Percentiles rank a stretch among this genome's conserved stretches.
These are phyloP conservation scores for Seriola quinqueradiata DNA, from an alignment of 2,113 vertebrate genomes.

Conservation along the genomic window DNA sequence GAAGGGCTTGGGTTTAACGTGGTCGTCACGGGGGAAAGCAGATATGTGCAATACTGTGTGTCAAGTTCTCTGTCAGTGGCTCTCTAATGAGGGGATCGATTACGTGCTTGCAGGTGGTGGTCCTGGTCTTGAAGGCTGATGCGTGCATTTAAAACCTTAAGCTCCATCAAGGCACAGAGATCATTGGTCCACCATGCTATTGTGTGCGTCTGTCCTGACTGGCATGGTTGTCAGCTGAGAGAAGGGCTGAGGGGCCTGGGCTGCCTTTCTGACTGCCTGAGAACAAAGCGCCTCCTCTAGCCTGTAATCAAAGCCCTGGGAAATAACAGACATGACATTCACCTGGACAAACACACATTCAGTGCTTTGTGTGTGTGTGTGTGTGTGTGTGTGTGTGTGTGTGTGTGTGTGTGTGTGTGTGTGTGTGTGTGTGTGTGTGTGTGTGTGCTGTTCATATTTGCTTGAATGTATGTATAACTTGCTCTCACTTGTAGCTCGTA, in stretches of 20 bases:
- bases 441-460: slow-evolving; percentile 1
- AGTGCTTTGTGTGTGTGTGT: slow-evolving; percentile 26
- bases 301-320: slow-evolving; percentile 85
- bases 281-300: slow-evolving; percentile 82
- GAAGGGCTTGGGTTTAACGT: slow-evolving; percentile 25
- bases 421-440: neutral
- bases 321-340: slow-evolving; percentile 79
- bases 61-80: slow-evolving; percentile 69
- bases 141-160: slow-evolving; percentile 76
- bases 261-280: slow-evolving; percentile 73
- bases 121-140: slow-evolving; percentile 59
- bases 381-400: too few relatives aligned
- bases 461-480: slow-evolving; percentile 34
- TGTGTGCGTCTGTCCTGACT: slow-evolving; percentile 72
- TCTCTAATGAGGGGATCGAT: slow-evolving; percentile 78
- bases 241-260: slow-evolving; percentile 58
- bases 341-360: slow-evolving; percentile 68
- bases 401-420: too few relatives aligned
- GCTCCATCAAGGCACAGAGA: slow-evolving; percentile 63
- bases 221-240: slow-evolving; percentile 74
- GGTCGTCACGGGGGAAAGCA: slow-evolving; percentile 33
- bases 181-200: slow-evolving; percentile 63
- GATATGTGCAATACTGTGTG: slow-evolving; percentile 63
- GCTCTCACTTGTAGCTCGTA: slow-evolving; percentile 47
- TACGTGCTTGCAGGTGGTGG: slow-evolving; percentile 73